A percentile compares a stretch with the other conserved stretches of the same genome.
Evolutionary conservation across 2,113 vertebrate genomes (phyloP).

Genomic region (Peromyscus polionotus): DNA sequence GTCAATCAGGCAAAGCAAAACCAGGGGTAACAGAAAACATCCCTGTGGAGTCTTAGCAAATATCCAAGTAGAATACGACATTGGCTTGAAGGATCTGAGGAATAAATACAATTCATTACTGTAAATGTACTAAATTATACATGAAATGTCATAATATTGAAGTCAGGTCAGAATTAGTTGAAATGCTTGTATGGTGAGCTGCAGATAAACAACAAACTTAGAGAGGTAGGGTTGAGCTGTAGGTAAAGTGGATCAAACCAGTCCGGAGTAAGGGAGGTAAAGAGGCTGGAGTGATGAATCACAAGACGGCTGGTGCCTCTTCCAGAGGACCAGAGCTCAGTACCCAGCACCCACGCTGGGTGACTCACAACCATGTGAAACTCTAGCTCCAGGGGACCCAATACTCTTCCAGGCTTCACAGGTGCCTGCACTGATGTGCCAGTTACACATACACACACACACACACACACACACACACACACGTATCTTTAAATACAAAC

Average conservation of each 20-base stretch:
- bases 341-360: not conserved
- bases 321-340: not conserved
- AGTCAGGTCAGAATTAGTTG: not conserved
- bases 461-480: too few relatives aligned
- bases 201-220: not conserved
- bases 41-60: not conserved
- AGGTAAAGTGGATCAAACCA: not conserved
- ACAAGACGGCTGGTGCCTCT: not conserved
- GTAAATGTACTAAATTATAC: not conserved
- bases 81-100: not conserved
- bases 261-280: too few relatives aligned
- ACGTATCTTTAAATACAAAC: not conserved
- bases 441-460: not conserved
- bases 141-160: not conserved
- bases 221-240: not conserved
- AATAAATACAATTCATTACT: not conserved
- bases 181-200: not conserved
- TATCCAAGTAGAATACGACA: not conserved
- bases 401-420: not conserved
- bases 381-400: not conserved
- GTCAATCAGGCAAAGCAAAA: not conserved
- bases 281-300: not conserved
- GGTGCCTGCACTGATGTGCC: not conserved
- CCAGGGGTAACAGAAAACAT: not conserved
- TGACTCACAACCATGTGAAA: not conserved